Conservation (phyloP, 2,888 invertebrate species). For the Trachelus tabidus region DNA sequence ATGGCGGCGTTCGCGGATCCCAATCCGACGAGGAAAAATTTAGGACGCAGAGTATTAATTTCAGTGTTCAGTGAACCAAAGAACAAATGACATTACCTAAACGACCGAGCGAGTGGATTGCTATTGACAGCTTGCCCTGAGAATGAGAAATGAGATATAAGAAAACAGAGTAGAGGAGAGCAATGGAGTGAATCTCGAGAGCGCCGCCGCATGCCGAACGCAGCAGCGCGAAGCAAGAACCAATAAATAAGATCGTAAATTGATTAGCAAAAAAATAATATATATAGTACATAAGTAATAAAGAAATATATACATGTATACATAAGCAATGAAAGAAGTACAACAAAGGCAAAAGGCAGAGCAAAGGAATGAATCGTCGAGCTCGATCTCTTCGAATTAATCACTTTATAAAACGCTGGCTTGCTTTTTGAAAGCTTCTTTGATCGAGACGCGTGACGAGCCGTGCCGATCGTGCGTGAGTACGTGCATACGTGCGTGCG, state of each 20-base stretch:
- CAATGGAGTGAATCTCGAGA: not conserved
- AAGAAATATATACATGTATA: not conserved
- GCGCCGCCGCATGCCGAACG: not conserved
- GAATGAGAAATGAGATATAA: not conserved
- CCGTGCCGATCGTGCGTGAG: not conserved
- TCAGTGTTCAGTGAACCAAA: not conserved
- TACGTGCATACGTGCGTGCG: not conserved
- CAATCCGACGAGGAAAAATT: not conserved
- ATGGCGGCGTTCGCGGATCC: not conserved
- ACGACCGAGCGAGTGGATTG: not conserved
- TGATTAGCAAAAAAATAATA: not conserved
- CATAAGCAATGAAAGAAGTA: not conserved
- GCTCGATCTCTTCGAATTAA: slow-evolving; percentile 18
- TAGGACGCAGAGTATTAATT: not conserved
- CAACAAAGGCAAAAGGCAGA: not conserved
- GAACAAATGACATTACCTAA: not conserved
- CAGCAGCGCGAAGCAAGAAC: not conserved
- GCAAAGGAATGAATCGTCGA: not conserved
- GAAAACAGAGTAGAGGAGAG: not conserved
- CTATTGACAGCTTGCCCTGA: not conserved
- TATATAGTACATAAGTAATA: not conserved
- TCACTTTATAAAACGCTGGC: slow-evolving; percentile 37
- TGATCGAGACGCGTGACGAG: slow-evolving; percentile 5
- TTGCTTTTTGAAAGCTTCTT: slow-evolving; percentile 46
- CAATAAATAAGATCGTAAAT: not conserved